Conservation (phyloP, 2,113 vertebrate species). For the Phaetusa simplex region DNA sequence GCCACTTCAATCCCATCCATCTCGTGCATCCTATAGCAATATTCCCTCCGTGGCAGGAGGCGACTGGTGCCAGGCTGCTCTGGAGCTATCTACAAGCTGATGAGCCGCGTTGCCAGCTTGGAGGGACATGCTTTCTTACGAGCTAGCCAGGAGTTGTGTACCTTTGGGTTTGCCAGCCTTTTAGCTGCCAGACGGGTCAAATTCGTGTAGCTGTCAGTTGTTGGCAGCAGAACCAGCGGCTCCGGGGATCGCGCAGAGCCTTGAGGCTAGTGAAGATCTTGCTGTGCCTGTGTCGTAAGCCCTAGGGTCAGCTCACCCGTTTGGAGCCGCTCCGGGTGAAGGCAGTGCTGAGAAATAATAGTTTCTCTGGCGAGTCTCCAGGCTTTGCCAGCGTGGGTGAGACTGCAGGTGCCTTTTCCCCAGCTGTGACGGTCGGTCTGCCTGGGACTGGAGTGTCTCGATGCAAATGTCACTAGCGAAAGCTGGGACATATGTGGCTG, state of each 20-base stretch:
- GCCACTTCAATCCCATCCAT: not conserved
- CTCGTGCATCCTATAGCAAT: not conserved
- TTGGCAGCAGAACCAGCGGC: not conserved
- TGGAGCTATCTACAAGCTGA: not conserved
- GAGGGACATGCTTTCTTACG: not conserved
- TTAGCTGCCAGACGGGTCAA: conserved; percentile 32
- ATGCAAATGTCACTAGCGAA: not conserved
- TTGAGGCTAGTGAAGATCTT: not conserved
- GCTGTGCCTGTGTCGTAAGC: not conserved
- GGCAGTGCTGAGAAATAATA: not conserved
- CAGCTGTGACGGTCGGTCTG: not conserved
- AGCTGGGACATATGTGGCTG: not conserved
- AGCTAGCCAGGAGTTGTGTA: not conserved
- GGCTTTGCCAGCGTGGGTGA: not conserved
- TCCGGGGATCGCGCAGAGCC: not conserved
- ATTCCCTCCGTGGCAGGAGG: not conserved
- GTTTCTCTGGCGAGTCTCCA: not conserved
- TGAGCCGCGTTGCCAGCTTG: not conserved
- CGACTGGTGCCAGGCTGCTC: conserved; percentile 14
- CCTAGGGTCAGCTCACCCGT: not conserved
- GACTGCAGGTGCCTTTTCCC: not conserved
- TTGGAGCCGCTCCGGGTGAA: not conserved
- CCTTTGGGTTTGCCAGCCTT: conserved; percentile 1
- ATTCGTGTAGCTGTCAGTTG: not conserved
- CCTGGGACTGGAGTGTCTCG: not conserved